phyloP scores from a whole-genome alignment of 2,113 vertebrate species.

The Mesocricetus auratus region DNA sequence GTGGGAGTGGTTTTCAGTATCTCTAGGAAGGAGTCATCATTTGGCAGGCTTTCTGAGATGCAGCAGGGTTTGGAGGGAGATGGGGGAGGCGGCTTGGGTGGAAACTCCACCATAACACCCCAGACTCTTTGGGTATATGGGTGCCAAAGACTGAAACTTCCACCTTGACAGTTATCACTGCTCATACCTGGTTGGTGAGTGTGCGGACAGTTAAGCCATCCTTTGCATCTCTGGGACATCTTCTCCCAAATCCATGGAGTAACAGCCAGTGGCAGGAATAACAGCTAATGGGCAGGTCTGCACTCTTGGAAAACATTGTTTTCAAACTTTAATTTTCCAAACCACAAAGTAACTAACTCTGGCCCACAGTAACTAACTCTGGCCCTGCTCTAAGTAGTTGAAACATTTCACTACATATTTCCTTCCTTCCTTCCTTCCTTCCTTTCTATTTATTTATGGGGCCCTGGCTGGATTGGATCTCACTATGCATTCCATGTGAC shows the following conservation, averaged over 20 bases:
- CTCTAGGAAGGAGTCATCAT: too few species aligned
- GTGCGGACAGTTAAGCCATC: rapidly evolving
- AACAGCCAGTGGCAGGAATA: too few species aligned
- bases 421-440: not conserved
- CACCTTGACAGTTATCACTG: not conserved
- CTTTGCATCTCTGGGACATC: not conserved
- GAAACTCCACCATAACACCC: too few species aligned
- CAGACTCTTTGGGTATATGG: too few species aligned
- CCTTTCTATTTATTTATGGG: not conserved
- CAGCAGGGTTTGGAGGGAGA: too few species aligned
- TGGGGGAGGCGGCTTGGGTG: too few species aligned
- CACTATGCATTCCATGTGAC: not conserved
- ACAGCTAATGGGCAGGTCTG: not conserved
- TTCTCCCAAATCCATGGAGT: not conserved
- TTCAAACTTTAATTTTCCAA: not conserved
- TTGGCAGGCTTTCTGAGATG: too few species aligned
- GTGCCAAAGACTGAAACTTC: too few species aligned
- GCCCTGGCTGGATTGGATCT: not conserved
- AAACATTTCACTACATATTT: not conserved
- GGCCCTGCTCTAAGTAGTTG: not conserved
- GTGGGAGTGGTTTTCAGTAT: too few species aligned
- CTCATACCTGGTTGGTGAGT: not conserved
- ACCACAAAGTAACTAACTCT: not conserved
- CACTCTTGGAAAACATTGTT: not conserved
- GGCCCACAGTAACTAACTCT: not conserved